Evolutionary conservation across 1,140 invertebrate species (phyloP), one percentile per base, ranked within the genome.

Genomic region (Parapsyche elsis): DNA sequence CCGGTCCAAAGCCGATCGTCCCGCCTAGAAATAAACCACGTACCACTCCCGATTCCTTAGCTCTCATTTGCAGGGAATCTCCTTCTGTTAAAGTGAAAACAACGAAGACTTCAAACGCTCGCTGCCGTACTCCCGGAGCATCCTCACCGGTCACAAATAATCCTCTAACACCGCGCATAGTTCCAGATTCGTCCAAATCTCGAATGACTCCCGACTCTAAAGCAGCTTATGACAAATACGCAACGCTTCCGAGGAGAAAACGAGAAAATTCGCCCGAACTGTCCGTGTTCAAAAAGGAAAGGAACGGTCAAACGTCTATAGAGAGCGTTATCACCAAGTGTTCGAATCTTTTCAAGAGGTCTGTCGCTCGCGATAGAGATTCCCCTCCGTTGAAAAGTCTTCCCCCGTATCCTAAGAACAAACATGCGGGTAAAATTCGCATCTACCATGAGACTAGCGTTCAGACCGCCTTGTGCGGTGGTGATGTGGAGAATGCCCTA

Each of bases 381-480:
- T 75, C 84, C 84, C 74, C 84, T 14, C 84, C 85, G 21, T 87
- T 90, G 46, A 90, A 91, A 80, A 89, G 88, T 0, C 83, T 90
- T 30, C 91, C 91, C 0, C 90, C 91, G 0, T 89, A 90, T 79
- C 89, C 90, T 10, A 87, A 87, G 16, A 88, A 87, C 46, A 90
- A 90, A 83, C 26, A 57, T 9, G 84, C 86, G 0, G 84, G 85
- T 71, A 87, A 86, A 84, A 94, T 93, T 0, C 90, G 91, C 83
- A 95, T 96, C 78, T 95, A 95, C 85, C 94, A 95, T 79, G 95
- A 96, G 86, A 93, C 90, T 0, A 89, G 90, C 14, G 90, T 91
- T 2, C 95, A 96, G 84, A 96, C 95, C 0, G 93, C 92, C 7
- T 85, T 95, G 23, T 91, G 93, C 0, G 91, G 92, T 53, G 85